phyloP scores from a whole-genome alignment of 2,888 invertebrate species.

The Eucriotettix oculatus region DNA sequence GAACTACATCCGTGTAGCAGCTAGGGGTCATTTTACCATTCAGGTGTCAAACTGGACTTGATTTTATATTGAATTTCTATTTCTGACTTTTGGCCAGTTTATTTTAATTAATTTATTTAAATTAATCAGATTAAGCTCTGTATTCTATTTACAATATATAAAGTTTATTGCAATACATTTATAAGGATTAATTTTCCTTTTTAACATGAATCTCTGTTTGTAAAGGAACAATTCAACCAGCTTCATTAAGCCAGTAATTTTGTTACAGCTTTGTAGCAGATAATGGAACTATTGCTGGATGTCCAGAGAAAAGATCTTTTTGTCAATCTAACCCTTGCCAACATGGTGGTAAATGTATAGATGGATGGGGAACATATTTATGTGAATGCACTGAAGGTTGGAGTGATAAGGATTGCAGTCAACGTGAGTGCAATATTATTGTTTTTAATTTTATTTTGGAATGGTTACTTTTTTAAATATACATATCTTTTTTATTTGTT shows the following conservation, averaged over 20 bases:
- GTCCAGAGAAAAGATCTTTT: conserved; percentile 66
- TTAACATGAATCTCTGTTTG: no score
- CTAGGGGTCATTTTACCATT: no score
- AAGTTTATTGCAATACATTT: no score
- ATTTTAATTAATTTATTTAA: no score
- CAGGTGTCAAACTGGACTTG: no score
- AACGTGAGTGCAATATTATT: conserved; percentile 33
- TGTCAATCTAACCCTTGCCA: conserved; percentile 76
- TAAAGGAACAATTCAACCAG: no score
- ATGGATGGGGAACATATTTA: conserved; percentile 76
- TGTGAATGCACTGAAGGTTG: conserved; percentile 75
- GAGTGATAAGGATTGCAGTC: conserved; percentile 75
- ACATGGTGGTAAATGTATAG: conserved; percentile 72
- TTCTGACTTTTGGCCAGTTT: no score
- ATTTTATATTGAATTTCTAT: no score
- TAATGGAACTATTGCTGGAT: conserved; percentile 75
- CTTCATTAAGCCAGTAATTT: background rate
- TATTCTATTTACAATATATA: no score
- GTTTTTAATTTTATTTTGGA: background rate
- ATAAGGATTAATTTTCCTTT: no score
- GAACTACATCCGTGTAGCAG: no score
- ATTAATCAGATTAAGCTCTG: no score
- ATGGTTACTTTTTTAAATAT: conserved; percentile 1
- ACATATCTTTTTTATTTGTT: conserved; percentile 1
- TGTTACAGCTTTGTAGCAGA: conserved; percentile 59